A percentile compares a stretch with the other conserved stretches of the same genome.
These are phyloP conservation scores for Macroglossus sobrinus DNA, from an alignment of 2,113 vertebrate genomes.

Conservation along the genomic window DNA sequence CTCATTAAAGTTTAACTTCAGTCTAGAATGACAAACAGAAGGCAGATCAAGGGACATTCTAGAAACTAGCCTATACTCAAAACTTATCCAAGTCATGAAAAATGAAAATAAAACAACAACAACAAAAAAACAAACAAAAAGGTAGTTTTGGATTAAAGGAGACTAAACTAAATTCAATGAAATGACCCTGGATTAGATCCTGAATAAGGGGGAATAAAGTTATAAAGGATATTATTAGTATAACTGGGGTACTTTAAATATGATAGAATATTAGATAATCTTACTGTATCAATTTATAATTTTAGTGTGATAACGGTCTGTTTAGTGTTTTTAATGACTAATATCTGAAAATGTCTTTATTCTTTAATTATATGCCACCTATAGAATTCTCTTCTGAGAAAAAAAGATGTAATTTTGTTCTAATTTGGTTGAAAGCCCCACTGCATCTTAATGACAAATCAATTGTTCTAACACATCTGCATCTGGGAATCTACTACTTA, in stretches of 20 bases:
- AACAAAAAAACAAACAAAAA: not conserved
- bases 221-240: not conserved
- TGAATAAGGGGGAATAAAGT: not conserved
- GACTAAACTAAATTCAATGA: not conserved
- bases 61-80: not conserved
- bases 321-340: too few species aligned
- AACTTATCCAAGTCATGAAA: not conserved
- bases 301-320: not conserved
- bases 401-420: not conserved
- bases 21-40: not conserved
- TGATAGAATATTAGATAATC: not conserved
- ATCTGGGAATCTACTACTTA: not conserved
- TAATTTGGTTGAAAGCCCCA: not conserved
- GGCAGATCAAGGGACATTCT: not conserved
- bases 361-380: not conserved
- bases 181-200: not conserved
- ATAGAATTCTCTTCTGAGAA: conserved; percentile 4
- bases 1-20: not conserved
- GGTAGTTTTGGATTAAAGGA: not conserved
- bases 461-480: not conserved
- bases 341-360: not conserved
- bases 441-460: not conserved
- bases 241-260: not conserved
- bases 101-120: not conserved
- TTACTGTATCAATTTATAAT: not conserved